Evolutionary conservation across 2,888 invertebrate species (phyloP).

Genomic region (Loripinus fragilis): DNA sequence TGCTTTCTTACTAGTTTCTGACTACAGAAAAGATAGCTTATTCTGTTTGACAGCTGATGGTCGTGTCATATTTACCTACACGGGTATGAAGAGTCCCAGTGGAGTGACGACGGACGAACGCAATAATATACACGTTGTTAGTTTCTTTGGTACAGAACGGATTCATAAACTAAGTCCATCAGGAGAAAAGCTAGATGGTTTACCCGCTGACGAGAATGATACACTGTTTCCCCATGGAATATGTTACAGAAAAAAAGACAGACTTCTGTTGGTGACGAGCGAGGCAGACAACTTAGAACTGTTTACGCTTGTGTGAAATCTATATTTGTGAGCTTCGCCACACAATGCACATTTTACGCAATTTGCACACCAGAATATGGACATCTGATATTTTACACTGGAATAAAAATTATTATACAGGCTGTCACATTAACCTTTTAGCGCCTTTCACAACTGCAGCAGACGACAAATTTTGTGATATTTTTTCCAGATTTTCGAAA

Average conservation of each 20-base stretch:
- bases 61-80: conserved; percentile 49
- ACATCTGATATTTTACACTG: no score
- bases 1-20: conserved; percentile 46
- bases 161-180: conserved; percentile 55
- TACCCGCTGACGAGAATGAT: conserved; percentile 45
- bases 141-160: conserved; percentile 50
- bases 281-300: conserved; percentile 49
- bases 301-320: conserved; percentile 38
- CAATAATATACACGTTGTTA: conserved; percentile 53
- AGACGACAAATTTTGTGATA: no score
- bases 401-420: no score
- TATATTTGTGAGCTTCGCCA: no score
- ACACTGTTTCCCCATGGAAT: conserved; percentile 56
- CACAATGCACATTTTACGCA: no score
- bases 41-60: conserved; percentile 54
- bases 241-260: conserved; percentile 50
- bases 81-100: conserved; percentile 52
- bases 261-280: conserved; percentile 46
- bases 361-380: no score
- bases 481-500: no score
- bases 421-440: no score
- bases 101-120: conserved; percentile 54
- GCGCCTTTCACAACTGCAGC: no score
- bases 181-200: conserved; percentile 51
- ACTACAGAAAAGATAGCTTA: conserved; percentile 48